Evolutionary conservation across 2,888 invertebrate genomes (phyloP), one percentile per base, ranked within the genome.

Genomic region (Troides aeacus): DNA sequence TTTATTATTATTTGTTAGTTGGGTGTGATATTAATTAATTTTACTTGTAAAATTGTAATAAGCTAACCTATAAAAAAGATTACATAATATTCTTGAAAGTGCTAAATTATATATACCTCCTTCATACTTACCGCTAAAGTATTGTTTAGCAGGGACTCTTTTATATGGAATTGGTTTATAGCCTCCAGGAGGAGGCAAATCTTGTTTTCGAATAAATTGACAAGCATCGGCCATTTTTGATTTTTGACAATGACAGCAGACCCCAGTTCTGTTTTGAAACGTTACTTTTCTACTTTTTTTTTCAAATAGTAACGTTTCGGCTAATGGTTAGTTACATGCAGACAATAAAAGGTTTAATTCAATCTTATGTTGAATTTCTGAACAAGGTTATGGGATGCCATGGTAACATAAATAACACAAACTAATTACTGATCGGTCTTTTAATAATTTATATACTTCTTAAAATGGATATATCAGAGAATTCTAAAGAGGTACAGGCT

Each of bases 111-210:
- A 46, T 56, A 46, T 53, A 24, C 21, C 5, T 24, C 18, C 67
- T 53, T 15, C 36, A 56, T 66, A 78, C 88, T 85, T 90, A 96
- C 97, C 96, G 76, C 94, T 94, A 74, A 96, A 95, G 80, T 93
- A 95, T 72, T 92, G 87, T 87, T 94, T 96, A n/a, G 96, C 94
- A 50, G 96, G 96, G 62, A 96, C 86, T 79, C 97, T 93, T 76
- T 94, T 93, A 81, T 89, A 96, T 62, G 94, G 94, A 74, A 98
- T 96, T 24, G 96, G 94, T 74, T 94, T 93, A 86, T 98, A 99
- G 76, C 99, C 99, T 82, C 98, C 98, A 68, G 94, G 89, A 73
- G 99, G 99, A 81, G 99, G 99, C 94, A 99, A 93, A 91, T 99
- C 99, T 90, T 99, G 99, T 81, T 86, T 89, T 80, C 82, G 82